Base-by-base conservation (phyloP, 2,888 invertebrate genomes). In the Auanema freiburgensis region DNA sequence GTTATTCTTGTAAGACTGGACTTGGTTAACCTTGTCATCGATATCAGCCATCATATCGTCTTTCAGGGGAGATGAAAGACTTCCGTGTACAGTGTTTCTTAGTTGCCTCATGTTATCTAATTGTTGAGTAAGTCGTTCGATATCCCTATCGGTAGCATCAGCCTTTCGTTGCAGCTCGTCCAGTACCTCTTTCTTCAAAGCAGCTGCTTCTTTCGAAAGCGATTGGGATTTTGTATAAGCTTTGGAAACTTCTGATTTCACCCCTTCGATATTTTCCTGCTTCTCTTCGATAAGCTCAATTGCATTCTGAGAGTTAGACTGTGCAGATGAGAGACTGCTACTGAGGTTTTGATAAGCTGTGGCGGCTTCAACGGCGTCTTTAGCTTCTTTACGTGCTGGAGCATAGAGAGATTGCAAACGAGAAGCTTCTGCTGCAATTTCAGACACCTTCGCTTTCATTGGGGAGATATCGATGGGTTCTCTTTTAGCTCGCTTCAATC, bases 281-380 rank as follows among this genome's bases (percentile, higher is more conserved):
- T 65, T 58, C 12, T 61, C 59, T 1, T 65, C 54, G 8, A 72
- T 33, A 18, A 64, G 43, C 16, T 49, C 57, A 23, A 59, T 43
- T 0, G 79, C 78, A 16, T 66, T 57, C 8, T 69, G 57, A 6
- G 79, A 67, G 49, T 61, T 59, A 21, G 67, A 71, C 49, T 65
- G 61, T 1, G 81, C 81, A 40, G 61, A 71, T 41, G 57, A 59
- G 56, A 81, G 40, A n/a, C 66, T 67, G 0, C 71, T 67, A 1
- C 66, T 59, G 50, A 81, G 43, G 18, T 78, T 72, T 21, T 75
- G 60, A 65, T 79, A 81, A 14, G 72, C 71, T 44, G 64, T 71
- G 12, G 79, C 76, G 3, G 79, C 81, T 18, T 72, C 72, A 6
- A 81, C 58, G 6, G 76, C 76, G 1, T 61, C 66, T 33, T 63